These are phyloP conservation scores for Noctua comes DNA, from an alignment of 2,888 invertebrate species.

Conservation along the genomic window DNA sequence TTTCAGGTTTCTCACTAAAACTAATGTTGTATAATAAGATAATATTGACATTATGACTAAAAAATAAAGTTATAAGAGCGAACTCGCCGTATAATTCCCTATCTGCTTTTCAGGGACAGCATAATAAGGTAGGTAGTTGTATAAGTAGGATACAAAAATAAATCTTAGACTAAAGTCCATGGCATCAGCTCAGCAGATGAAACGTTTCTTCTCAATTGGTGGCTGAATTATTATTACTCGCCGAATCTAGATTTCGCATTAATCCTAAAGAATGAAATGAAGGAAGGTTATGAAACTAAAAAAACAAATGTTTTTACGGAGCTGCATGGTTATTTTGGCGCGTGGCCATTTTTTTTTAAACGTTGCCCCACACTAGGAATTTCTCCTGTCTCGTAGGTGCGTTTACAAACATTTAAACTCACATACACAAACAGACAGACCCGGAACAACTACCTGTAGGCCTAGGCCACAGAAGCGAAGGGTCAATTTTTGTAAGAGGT, in stretches of 20 bases:
- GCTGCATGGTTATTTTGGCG: neutral
- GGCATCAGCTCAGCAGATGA: neutral
- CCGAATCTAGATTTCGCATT: slow-evolving; percentile 21
- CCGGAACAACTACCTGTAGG: no score
- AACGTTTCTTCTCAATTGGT: slow-evolving; percentile 42
- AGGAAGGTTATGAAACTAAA: neutral
- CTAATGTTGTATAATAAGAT: neutral
- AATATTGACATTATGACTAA: neutral
- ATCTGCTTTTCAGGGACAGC: neutral
- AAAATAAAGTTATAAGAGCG: neutral
- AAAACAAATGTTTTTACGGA: neutral
- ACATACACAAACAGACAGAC: no score
- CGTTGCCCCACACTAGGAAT: no score
- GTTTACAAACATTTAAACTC: no score
- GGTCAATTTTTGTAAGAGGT: no score
- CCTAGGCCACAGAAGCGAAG: no score
- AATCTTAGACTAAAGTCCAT: neutral
- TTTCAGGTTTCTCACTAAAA: no score
- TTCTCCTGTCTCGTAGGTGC: no score
- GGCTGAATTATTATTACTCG: slow-evolving; percentile 33
- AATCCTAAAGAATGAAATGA: slow-evolving; percentile 40
- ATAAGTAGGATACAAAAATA: slow-evolving; percentile 3
- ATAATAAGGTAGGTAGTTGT: no score
- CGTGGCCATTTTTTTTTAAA: neutral
- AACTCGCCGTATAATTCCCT: neutral